A percentile compares a stretch with the other conserved stretches of the same genome.
phyloP scores from a whole-genome alignment of 2,797 vertebrate species.

The Hydrolagus colliei region DNA sequence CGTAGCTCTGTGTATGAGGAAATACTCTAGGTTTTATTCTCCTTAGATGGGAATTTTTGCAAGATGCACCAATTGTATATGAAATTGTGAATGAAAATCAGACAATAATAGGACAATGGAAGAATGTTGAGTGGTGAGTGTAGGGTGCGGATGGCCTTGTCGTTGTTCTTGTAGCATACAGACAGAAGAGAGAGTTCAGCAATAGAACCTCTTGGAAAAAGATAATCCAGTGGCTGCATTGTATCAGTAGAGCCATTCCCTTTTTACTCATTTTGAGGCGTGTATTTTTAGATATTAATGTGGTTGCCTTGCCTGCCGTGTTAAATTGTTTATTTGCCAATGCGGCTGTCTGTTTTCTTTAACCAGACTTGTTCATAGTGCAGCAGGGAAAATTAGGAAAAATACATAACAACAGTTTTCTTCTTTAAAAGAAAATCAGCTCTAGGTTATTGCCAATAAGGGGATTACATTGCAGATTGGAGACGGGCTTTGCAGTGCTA shows the following conservation, averaged over 20 bases:
- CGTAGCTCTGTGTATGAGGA: no score
- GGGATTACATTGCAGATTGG: conserved; percentile 84
- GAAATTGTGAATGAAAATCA: neutral
- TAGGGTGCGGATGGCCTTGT: neutral
- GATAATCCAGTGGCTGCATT: conserved; percentile 62
- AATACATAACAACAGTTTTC: conserved; percentile 84
- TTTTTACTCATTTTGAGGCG: neutral
- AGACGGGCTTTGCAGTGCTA: conserved; percentile 82
- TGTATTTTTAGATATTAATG: neutral
- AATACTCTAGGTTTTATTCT: no score
- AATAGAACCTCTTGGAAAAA: conserved; percentile 57
- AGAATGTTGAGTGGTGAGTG: neutral
- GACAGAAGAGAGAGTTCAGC: conserved; percentile 39
- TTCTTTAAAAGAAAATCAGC: conserved; percentile 83
- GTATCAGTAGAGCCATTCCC: conserved; percentile 51
- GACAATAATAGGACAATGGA: neutral
- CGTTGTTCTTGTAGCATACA: neutral
- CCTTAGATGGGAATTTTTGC: no score
- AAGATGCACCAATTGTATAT: neutral
- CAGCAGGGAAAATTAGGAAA: conserved; percentile 87
- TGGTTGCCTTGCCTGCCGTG: neutral
- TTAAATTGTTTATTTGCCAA: neutral
- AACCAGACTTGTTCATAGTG: conserved; percentile 67
- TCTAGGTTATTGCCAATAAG: conserved; percentile 84
- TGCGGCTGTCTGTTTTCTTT: neutral